A percentile compares a stretch with the other conserved stretches of the same genome.
These are phyloP conservation scores for Chalcis sispes DNA, from an alignment of 2,888 invertebrate genomes.

Conservation along the genomic window DNA sequence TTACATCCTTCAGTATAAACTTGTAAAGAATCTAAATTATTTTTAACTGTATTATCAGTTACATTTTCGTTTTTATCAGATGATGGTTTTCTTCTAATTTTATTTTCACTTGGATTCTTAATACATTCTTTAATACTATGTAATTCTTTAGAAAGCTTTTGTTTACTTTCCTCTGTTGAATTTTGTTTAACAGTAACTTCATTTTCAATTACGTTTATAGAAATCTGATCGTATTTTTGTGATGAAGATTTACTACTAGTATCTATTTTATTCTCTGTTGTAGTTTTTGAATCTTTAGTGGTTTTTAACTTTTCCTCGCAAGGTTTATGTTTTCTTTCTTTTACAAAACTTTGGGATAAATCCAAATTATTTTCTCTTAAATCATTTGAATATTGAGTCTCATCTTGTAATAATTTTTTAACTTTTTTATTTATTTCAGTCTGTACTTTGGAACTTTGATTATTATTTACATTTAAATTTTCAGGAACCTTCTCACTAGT, in stretches of 20 bases:
- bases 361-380: too few species aligned
- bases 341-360: too few species aligned
- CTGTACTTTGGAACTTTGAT: slow-evolving; percentile 10
- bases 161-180: neutral
- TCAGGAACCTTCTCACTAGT: slow-evolving; percentile 13
- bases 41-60: slow-evolving; percentile 12
- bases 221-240: too few species aligned
- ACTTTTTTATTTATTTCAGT: slow-evolving; percentile 9
- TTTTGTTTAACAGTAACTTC: neutral
- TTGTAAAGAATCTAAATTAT: neutral
- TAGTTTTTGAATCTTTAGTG: too few species aligned
- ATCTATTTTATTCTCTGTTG: too few species aligned
- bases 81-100: slow-evolving; percentile 23
- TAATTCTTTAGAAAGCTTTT: neutral
- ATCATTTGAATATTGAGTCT: too few species aligned
- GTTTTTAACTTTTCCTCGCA: too few species aligned
- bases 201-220: too few species aligned
- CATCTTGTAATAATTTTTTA: too few species aligned
- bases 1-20: too few species aligned
- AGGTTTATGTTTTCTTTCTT: too few species aligned
- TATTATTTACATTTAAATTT: slow-evolving; percentile 16
- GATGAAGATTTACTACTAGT: too few species aligned
- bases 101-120: slow-evolving; percentile 28
- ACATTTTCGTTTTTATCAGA: slow-evolving; percentile 7
- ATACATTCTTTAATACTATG: neutral